These are phyloP conservation scores for Drosophila seguyi DNA, from an alignment of 1,140 invertebrate species.

Conservation along the genomic window DNA sequence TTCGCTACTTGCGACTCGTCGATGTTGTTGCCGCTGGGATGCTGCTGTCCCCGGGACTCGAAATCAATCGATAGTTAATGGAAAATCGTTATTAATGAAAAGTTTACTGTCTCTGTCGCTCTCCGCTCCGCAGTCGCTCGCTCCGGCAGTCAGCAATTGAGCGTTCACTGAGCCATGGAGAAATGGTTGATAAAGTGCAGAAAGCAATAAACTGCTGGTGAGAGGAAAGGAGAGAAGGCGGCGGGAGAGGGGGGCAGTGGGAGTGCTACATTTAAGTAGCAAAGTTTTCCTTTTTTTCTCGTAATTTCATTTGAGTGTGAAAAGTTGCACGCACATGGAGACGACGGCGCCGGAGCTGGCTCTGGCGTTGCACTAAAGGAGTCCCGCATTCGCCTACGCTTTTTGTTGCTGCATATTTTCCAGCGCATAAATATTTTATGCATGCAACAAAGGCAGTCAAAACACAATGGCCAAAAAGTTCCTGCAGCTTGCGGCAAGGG, in stretches of 20 bases:
- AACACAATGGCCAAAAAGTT: slow-evolving; percentile 67
- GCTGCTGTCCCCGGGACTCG: slow-evolving; percentile 67
- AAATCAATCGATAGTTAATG: slow-evolving; percentile 85
- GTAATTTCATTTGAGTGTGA: slow-evolving; percentile 82
- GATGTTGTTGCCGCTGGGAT: slow-evolving; percentile 53
- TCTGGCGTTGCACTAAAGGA: slow-evolving; percentile 7
- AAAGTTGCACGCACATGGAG: slow-evolving; percentile 77
- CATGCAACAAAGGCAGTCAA: slow-evolving; percentile 78
- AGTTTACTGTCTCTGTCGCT: slow-evolving; percentile 52
- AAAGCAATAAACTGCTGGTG: slow-evolving; percentile 57
- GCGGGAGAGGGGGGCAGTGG: neutral
- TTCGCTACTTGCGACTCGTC: slow-evolving; percentile 68
- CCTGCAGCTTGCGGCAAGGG: slow-evolving; percentile 6
- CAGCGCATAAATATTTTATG: slow-evolving; percentile 81
- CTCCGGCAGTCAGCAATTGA: slow-evolving; percentile 62
- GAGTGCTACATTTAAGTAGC: slow-evolving; percentile 80
- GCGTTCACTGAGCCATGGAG: slow-evolving; percentile 71
- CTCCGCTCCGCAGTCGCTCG: neutral
- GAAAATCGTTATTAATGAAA: slow-evolving; percentile 85
- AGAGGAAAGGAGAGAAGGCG: slow-evolving; percentile 30
- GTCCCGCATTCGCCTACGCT: slow-evolving; percentile 15
- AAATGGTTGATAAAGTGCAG: slow-evolving; percentile 82
- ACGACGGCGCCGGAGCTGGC: slow-evolving; percentile 3
- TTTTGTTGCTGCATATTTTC: slow-evolving; percentile 77
- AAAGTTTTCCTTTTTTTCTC: slow-evolving; percentile 58